A percentile compares a stretch with the other conserved stretches of the same genome.
phyloP scores from a whole-genome alignment of 2,113 vertebrate species.

The Caranx ignobilis region DNA sequence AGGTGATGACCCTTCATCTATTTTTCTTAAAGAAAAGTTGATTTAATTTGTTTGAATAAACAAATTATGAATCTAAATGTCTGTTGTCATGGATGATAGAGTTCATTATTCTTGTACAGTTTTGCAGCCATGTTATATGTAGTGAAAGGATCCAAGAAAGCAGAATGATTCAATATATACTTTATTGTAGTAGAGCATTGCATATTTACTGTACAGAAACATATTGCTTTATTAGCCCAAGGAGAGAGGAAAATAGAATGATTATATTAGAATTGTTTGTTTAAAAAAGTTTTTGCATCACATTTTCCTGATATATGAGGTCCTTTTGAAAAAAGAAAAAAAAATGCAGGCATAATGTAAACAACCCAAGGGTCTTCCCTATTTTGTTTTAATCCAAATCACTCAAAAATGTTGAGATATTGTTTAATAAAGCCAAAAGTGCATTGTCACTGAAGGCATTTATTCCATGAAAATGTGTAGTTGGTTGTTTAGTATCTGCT shows the following conservation, averaged over 20 bases:
- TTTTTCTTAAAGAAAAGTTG: slow-evolving; percentile 76
- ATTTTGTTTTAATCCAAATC: neutral
- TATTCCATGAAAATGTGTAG: neutral
- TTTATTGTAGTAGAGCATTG: slow-evolving; percentile 70
- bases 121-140: neutral
- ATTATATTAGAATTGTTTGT: slow-evolving; percentile 35
- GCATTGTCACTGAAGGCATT: neutral
- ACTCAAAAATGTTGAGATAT: neutral
- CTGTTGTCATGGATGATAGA: neutral
- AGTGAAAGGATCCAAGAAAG: neutral
- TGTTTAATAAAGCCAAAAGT: neutral
- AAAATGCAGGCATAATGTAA: slow-evolving; percentile 10
- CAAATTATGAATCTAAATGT: slow-evolving; percentile 50
- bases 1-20: slow-evolving; percentile 66
- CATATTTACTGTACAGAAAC: slow-evolving; percentile 74
- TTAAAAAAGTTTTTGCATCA: slow-evolving; percentile 71
- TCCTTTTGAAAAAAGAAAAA: slow-evolving; percentile 24
- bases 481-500: neutral
- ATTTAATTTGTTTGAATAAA: slow-evolving; percentile 75
- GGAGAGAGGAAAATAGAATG: slow-evolving; percentile 46
- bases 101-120: neutral
- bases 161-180: slow-evolving; percentile 5
- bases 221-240: slow-evolving; percentile 66
- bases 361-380: neutral
- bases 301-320: slow-evolving; percentile 65